Evolutionary conservation across 2,113 vertebrate species (phyloP).

Genomic region (Dendropsophus ebraccatus): DNA sequence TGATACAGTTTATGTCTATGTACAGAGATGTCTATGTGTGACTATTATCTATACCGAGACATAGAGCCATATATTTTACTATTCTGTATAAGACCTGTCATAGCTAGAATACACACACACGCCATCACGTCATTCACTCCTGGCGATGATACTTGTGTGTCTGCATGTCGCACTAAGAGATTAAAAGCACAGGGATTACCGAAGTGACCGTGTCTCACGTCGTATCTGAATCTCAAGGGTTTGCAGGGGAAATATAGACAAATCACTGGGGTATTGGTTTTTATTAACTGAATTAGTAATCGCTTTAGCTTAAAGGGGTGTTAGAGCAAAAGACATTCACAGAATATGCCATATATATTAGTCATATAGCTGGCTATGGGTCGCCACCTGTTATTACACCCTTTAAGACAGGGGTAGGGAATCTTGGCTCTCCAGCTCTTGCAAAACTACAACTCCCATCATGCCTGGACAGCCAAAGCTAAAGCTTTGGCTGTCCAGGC

Average conservation of each 20-base stretch:
- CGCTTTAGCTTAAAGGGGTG: neutral
- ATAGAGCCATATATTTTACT: constrained; percentile 45
- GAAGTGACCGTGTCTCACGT: neutral
- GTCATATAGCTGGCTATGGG: neutral
- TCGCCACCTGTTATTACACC: neutral
- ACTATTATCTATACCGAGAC: neutral
- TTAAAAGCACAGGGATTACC: neutral
- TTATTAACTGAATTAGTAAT: too few species aligned
- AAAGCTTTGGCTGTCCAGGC: too few species aligned
- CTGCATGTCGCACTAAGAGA: neutral
- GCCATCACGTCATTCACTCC: neutral
- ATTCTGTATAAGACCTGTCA: neutral
- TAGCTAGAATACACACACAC: neutral
- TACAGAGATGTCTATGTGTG: neutral
- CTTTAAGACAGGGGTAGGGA: too few species aligned
- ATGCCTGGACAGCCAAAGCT: too few species aligned
- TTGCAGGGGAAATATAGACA: neutral
- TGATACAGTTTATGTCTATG: neutral
- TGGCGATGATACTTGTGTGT: neutral
- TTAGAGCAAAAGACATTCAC: neutral
- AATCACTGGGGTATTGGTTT: too few species aligned
- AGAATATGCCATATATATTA: neutral
- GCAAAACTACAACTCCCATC: too few species aligned
- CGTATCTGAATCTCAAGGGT: neutral
- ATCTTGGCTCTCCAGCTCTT: too few species aligned